These are phyloP conservation scores for Drosophila mauritiana DNA, from an alignment of 1,140 invertebrate species.

Conservation along the genomic window DNA sequence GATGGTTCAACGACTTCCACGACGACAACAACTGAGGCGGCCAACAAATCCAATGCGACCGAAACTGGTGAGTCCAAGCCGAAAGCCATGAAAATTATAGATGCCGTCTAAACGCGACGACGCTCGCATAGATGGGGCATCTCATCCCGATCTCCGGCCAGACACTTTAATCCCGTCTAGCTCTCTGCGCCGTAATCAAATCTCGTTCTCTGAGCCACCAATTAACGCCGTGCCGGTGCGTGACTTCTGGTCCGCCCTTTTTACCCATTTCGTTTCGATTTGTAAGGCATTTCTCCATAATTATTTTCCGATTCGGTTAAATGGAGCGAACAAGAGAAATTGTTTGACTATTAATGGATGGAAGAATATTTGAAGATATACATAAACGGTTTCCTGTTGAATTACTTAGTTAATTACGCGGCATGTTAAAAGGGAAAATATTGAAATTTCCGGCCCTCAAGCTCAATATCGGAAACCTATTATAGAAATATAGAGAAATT, in stretches of 20 bases:
- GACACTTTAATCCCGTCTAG: slow-evolving; percentile 69
- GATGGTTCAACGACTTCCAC: slow-evolving; percentile 77
- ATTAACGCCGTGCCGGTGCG: slow-evolving; percentile 67
- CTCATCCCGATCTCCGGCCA: slow-evolving; percentile 35
- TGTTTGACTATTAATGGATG: slow-evolving; percentile 65
- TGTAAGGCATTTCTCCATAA: slow-evolving; percentile 67
- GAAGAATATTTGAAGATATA: slow-evolving; percentile 54
- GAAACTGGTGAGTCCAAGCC: slow-evolving; percentile 72
- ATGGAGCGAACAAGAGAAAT: slow-evolving; percentile 71
- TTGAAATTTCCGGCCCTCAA: slow-evolving; percentile 8
- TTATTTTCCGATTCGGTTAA: slow-evolving; percentile 71
- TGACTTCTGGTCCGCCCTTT: slow-evolving; percentile 53
- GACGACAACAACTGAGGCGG: slow-evolving; percentile 37
- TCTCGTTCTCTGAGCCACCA: slow-evolving; percentile 52
- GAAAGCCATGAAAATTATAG: slow-evolving; percentile 74
- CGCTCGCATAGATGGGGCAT: slow-evolving; percentile 41
- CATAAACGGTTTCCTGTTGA: slow-evolving; percentile 71
- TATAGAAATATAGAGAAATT: too few relatives aligned
- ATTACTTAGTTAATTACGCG: slow-evolving; percentile 75
- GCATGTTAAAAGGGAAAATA: slow-evolving; percentile 66
- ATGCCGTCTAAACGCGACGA: slow-evolving; percentile 37
- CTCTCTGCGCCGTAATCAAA: slow-evolving; percentile 60
- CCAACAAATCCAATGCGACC: slow-evolving; percentile 67
- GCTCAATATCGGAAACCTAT: background rate
- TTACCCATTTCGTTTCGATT: slow-evolving; percentile 54